These are phyloP conservation scores for Sebastes vulpes DNA, from an alignment of 2,797 vertebrate genomes.

Conservation along the genomic window DNA sequence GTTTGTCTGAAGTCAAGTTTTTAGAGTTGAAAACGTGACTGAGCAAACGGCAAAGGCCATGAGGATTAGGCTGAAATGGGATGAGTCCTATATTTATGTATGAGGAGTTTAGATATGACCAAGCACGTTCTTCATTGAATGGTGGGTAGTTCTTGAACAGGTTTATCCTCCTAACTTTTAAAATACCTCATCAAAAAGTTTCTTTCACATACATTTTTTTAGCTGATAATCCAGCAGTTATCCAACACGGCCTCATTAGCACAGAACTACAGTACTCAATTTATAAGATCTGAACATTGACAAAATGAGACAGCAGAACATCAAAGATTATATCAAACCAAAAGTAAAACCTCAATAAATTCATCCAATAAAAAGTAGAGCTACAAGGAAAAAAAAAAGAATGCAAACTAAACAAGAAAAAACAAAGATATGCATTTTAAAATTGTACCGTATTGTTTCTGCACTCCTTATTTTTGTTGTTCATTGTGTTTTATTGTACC, in stretches of 20 bases:
- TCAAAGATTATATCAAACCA: not conserved
- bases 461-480: not conserved
- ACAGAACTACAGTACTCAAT: not conserved
- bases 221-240: not conserved
- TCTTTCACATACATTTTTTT: not conserved
- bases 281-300: not conserved
- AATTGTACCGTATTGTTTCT: not conserved
- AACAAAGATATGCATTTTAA: not conserved
- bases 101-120: conserved; percentile 80
- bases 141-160: conserved; percentile 33
- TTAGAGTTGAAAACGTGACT: conserved; percentile 29
- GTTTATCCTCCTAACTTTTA: conserved; percentile 36
- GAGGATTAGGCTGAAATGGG: conserved; percentile 69
- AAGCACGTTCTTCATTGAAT: conserved; percentile 63
- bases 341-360: not conserved
- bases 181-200: conserved; percentile 27
- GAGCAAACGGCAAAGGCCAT: conserved; percentile 61
- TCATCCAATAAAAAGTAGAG: not conserved
- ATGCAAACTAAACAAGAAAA: not conserved
- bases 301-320: not conserved
- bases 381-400: not conserved
- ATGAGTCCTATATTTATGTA: conserved; percentile 77
- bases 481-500: not conserved
- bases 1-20: conserved; percentile 28
- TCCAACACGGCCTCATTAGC: not conserved